Base-by-base conservation (phyloP, 2,888 invertebrate genomes). In the Lithophane semibrunnea region DNA sequence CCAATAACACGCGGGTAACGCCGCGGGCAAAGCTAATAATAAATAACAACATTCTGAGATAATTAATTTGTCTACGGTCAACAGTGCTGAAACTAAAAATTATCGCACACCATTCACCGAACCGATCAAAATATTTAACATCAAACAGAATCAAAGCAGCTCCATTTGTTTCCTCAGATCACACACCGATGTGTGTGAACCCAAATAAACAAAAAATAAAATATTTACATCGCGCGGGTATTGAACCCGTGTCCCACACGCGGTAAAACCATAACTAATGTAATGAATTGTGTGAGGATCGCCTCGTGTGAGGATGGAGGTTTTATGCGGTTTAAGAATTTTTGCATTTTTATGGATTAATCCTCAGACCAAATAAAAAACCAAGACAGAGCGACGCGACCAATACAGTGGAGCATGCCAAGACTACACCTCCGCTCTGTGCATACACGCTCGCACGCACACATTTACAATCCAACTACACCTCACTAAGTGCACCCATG, bases 131-230 rank as follows among this genome's bases (percentile, higher is more conserved):
- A 66, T 56, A 83, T 79, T 61, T 42, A 61, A 78, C 54, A 61
- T 74, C 67, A 82, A 69, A 82, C 67, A 54, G 54, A 60, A 81
- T 60, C 64, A 66, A 69, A 63, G 65, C 68, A 21, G 16, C 24
- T 68, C 58, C 70, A 68, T 85, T 75, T 82, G 60, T 81, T 85
- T 72, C 68, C 54, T 72, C 60, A 47, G 64, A 72, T 29, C 75
- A 69, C 64, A 73, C 65, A 65, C 54, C 80, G 80, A 29, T 29
- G 29, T 29, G 29, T 29, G 29, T 29, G 44, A 72, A 72, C 49
- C 49, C 75, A 86, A 88, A 79, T 69, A 75, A 83, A 76, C 73
- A 76, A 72, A 76, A 72, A 84, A 78, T 54, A 66, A 82, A 82
- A 86, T 58, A 68, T 68, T 60, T n/a, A 42, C 75, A 77, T 10